Evolutionary conservation across 1,140 invertebrate species (phyloP).

Genomic region (Drosophila melanogaster): Release_6_plus_ISO1_MT NT_033777.3:16459501-16460000

Average conservation of each 20-base stretch:
- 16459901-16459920: conserved; percentile 1
- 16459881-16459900: conserved; percentile 18
- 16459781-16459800: conserved; percentile 3
- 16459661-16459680: conserved; percentile 37
- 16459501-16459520: conserved; percentile 63
- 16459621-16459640: background rate
- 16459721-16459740: conserved; percentile 32
- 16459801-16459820: conserved; percentile 5
- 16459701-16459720: conserved; percentile 38
- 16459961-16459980: background rate
- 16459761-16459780: conserved; percentile 11
- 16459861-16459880: conserved; percentile 8
- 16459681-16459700: conserved; percentile 30
- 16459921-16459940: conserved; percentile 14
- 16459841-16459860: background rate
- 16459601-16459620: conserved; percentile 3
- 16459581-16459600: conserved; percentile 1
- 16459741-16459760: conserved; percentile 4
- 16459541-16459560: background rate
- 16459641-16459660: conserved; percentile 38
- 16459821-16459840: background rate
- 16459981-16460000: background rate
- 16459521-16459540: conserved; percentile 41
- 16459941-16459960: conserved; percentile 26
- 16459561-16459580: conserved; percentile 2